Evolutionary conservation across 1,140 invertebrate species (phyloP).

Genomic region (Wasmannia auropunctata): DNA sequence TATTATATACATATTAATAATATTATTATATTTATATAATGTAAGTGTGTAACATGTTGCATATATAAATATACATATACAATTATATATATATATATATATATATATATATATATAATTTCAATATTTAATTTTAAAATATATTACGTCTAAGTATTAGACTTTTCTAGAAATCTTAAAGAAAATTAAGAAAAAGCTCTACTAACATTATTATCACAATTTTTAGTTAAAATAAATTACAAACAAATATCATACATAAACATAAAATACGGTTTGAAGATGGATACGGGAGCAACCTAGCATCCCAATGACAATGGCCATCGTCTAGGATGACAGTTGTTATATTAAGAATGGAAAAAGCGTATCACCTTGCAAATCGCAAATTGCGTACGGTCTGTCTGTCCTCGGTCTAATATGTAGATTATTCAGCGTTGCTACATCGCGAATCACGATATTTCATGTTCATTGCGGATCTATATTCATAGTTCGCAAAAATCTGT

Average conservation of each 20-base stretch:
- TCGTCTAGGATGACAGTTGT: slow-evolving; percentile 64
- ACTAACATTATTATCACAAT: no score
- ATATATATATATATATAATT: no score
- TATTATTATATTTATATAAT: no score
- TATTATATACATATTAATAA: no score
- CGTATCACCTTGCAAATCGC: slow-evolving; percentile 63
- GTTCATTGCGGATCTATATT: slow-evolving; percentile 14
- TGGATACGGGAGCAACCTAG: neutral
- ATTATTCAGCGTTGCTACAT: slow-evolving; percentile 54
- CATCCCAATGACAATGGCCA: slow-evolving; percentile 53
- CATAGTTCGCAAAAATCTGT: neutral
- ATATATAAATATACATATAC: no score
- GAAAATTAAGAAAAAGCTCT: no score
- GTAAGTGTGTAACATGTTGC: no score
- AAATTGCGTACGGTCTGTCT: slow-evolving; percentile 65
- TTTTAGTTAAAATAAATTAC: neutral
- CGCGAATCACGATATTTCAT: neutral
- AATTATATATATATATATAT: no score
- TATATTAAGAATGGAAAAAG: slow-evolving; percentile 43
- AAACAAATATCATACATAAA: neutral
- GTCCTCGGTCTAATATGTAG: slow-evolving; percentile 75
- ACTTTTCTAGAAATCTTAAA: no score
- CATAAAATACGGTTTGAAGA: neutral
- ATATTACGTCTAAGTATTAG: no score
- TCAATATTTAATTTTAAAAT: no score